Base-by-base conservation (phyloP, 2,888 invertebrate genomes). In the Diarsia dahlii region DNA sequence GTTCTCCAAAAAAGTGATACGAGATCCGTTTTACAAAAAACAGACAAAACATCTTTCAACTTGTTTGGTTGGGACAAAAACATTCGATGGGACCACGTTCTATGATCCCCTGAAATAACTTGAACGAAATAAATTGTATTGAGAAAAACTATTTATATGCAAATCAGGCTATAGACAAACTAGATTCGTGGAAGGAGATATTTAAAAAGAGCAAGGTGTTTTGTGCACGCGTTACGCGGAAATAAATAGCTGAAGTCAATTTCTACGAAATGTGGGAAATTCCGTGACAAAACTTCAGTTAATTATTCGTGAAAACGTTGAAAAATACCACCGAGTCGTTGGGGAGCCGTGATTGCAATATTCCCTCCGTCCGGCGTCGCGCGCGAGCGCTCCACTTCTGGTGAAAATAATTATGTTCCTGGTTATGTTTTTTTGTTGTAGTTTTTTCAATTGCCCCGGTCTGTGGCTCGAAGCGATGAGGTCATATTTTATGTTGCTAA, bases 381-480 rank as follows among this genome's bases (percentile, higher is more conserved):
- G 89, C 89, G 88, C 88, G 70, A 87, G 80, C 89, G 87, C 87
- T 88, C 88, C 86, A 80, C 84, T 86, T 84, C 84, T 92, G 91
- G 92, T 94, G 93, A 93, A 92, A 93, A 93, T 92, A n/a, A n/a
- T n/a, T n/a, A 92, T 90, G 89, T 91, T 90, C 89, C 79, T 85
- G 76, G 79, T 80, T 86, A 85, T 87, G 81, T 87, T 74, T 76
- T 80, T 80, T 82, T 28, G 1, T 1, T 28, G 2, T 28, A 28
- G 28, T 28, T 88, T 90, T 91, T 90, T 84, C 84, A 90, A 87
- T 88, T 87, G 87, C 85, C 81, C 66, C 83, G 80, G 80, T 75
- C 89, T 78, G 73, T 60, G 67, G 85, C 87, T 78, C 75, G 76
- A 71, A 80, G 89, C 87, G 83, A 89, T 86, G 88, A 87, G 87